These are phyloP conservation scores for Fulica atra DNA, from an alignment of 2,113 vertebrate species.

Conservation along the genomic window DNA sequence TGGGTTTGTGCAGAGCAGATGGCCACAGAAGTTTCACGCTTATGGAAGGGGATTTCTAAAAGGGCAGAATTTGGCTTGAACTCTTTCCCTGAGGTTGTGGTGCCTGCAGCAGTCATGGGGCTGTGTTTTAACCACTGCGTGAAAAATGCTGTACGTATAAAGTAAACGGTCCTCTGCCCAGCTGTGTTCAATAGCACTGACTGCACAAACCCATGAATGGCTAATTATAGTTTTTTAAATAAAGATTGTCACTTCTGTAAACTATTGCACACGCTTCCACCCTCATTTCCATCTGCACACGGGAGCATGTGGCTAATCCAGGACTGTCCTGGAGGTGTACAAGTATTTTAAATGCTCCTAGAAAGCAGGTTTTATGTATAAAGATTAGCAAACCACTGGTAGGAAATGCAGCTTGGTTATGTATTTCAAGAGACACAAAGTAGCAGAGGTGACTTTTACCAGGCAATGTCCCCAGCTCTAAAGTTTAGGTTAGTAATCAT, in stretches of 20 bases:
- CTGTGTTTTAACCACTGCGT: neutral
- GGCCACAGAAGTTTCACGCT: neutral
- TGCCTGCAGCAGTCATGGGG: neutral
- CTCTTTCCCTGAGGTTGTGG: neutral
- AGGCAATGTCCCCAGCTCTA: rapidly evolving
- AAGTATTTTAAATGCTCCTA: neutral
- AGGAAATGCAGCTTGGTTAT: neutral
- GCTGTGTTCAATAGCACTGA: neutral
- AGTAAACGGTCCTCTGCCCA: neutral
- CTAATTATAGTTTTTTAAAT: neutral
- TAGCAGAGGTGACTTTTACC: neutral
- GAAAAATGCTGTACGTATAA: neutral
- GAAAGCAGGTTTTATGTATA: neutral
- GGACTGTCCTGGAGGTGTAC: neutral
- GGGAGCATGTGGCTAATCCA: neutral
- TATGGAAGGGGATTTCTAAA: neutral
- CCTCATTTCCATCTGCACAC: neutral
- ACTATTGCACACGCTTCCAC: neutral
- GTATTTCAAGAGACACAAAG: neutral
- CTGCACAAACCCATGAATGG: neutral
- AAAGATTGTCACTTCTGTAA: neutral
- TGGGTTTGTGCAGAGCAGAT: neutral
- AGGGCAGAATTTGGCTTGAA: neutral
- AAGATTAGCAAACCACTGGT: neutral
- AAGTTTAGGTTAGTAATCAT: neutral